Evolutionary conservation across 2,113 vertebrate genomes (phyloP).

Genomic region (Chlamydotis undulata): DNA sequence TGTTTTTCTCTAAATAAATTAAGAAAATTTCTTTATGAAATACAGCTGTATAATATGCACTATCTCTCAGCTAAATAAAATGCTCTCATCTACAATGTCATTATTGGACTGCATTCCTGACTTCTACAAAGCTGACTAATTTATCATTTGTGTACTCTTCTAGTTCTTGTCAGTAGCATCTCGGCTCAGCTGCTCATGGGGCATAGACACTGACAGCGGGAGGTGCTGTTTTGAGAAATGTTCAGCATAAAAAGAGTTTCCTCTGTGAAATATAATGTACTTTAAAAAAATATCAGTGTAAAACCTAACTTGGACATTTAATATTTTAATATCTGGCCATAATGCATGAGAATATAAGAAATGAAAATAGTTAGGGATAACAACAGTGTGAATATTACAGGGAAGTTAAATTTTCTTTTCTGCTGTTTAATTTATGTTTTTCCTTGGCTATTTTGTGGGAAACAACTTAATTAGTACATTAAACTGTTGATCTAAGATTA

Average conservation of each 20-base stretch:
- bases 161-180: constrained; percentile 68
- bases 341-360: not conserved
- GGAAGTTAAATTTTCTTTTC: not conserved
- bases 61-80: constrained; percentile 4
- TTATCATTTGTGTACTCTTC: constrained; percentile 72
- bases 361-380: not conserved
- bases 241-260: constrained; percentile 59
- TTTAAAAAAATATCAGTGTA: not conserved
- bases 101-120: constrained; percentile 50
- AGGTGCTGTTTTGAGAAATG: constrained; percentile 71
- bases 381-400: not conserved
- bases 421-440: not conserved
- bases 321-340: not conserved
- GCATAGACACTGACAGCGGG: constrained; percentile 72
- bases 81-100: not conserved
- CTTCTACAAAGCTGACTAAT: constrained; percentile 67
- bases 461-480: not conserved
- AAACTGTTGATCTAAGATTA: not conserved
- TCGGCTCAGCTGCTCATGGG: constrained; percentile 72
- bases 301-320: not conserved
- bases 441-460: not conserved
- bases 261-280: constrained; percentile 24
- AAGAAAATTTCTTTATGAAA: not conserved
- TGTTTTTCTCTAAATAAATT: constrained; percentile 38
- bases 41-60: not conserved